Evolutionary conservation across 2,888 invertebrate species (phyloP).

Genomic region (Amitus sp.): DNA sequence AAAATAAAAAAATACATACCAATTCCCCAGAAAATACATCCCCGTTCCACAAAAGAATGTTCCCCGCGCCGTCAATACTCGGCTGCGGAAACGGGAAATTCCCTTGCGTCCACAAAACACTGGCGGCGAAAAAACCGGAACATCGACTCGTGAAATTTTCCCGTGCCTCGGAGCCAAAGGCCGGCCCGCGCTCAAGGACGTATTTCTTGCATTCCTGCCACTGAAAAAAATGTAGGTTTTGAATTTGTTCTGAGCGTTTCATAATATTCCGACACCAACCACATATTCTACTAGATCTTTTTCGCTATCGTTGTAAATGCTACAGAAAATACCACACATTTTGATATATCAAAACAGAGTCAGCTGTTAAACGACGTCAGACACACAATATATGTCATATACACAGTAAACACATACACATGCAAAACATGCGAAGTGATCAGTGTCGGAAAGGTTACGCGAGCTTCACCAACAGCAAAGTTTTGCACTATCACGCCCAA

Average conservation of each 20-base stretch:
- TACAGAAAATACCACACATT: constrained; percentile 15
- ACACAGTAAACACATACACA: no score
- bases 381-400: no score
- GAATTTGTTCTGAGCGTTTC: not conserved
- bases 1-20: no score
- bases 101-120: constrained; percentile 90
- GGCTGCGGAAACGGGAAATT: constrained; percentile 75
- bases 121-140: constrained; percentile 62
- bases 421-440: no score
- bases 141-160: constrained; percentile 46
- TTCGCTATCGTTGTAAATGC: not conserved
- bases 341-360: no score
- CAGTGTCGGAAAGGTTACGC: no score
- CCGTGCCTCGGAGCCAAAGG: constrained; percentile 51
- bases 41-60: constrained; percentile 87
- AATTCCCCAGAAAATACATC: constrained; percentile 78
- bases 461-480: no score
- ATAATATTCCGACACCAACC: not conserved
- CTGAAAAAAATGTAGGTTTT: constrained; percentile 52
- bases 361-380: no score
- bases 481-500: no score
- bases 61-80: constrained; percentile 68
- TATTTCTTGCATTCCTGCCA: constrained; percentile 62
- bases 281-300: not conserved
- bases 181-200: constrained; percentile 72